Base-by-base conservation (phyloP, 2,797 vertebrate genomes). In the Mormyrops attenuatus region DNA sequence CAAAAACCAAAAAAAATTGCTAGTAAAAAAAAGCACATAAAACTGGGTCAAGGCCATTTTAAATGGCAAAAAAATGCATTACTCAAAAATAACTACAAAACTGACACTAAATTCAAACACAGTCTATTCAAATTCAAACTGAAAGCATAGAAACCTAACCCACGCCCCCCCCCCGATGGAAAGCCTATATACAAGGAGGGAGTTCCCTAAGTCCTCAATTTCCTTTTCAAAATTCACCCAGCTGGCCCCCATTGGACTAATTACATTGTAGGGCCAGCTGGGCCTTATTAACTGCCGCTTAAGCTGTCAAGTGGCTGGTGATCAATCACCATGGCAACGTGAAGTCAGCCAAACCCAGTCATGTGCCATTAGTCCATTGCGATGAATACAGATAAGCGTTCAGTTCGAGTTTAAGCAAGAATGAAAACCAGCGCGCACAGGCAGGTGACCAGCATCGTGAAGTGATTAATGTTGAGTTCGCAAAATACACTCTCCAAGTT, bases 31-130 rank as follows among this genome's bases (percentile, higher is more conserved):
- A 80, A n/a, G 20, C 73, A 44, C 73, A 80, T 80, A 8, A 80
- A 80, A 80, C 73, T 80, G 73, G 73, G 73, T 80, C 73, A 80
- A 80, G 73, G 73, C 73, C 73, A 80, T 80, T 80, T 80, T 80
- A 47, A 80, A 73, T 73, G 66, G 66, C 66, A 38, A 73, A 73
- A 73, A 69, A 73, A 80, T 47, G 47, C 38, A n/a, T 47, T 47
- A 41, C 73, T 80, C 38, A 80, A 44, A 80, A 80, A 80, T 47
- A 80, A 80, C 73, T 47, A 47, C 73, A 47, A 80, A 80, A 80
- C 73, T 20, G 73, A 80, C 73, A 80, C 5, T 44, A 47, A 47
- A 80, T 47, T 44, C 73, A 44, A 47, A 47, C 73, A 44, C 73
- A 44, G 30, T 38, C 66, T 34, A 73, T 73, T 73, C 66, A 73